Evolutionary conservation across 2,113 vertebrate species (phyloP).

Genomic region (Phylloscopus whistleri): DNA sequence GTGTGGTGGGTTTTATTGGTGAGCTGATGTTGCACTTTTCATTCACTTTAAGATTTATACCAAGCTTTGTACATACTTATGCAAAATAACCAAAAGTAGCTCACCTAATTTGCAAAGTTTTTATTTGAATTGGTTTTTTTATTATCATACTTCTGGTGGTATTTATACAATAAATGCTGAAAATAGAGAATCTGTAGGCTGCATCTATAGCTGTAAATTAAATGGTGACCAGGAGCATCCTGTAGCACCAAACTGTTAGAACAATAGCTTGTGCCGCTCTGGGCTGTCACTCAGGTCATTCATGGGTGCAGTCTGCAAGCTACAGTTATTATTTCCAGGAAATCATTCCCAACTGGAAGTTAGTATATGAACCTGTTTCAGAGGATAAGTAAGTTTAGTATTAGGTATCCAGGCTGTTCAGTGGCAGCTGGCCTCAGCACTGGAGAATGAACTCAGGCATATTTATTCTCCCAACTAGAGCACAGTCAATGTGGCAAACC

Average conservation of each 20-base stretch:
- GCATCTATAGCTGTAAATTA: neutral
- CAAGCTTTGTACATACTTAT: neutral
- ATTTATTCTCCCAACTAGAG: neutral
- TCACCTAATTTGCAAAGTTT: neutral
- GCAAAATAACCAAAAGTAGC: neutral
- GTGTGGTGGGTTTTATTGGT: neutral
- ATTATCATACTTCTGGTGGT: neutral
- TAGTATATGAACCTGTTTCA: neutral
- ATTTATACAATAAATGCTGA: neutral
- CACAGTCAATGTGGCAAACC: rapidly evolving
- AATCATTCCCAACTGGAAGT: neutral
- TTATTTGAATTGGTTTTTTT: neutral
- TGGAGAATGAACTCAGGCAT: neutral
- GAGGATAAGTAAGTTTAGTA: neutral
- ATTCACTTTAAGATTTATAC: neutral
- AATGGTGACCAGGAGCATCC: neutral
- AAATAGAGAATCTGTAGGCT: neutral
- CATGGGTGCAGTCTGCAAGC: rapidly evolving
- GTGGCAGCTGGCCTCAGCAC: neutral
- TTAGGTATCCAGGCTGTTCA: neutral
- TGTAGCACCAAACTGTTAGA: neutral
- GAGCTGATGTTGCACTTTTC: neutral
- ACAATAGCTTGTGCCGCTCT: neutral
- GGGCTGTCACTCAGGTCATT: neutral
- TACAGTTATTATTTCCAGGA: neutral